Conservation (phyloP, 2,888 invertebrate species). For the Yponomeuta cagnagella region DNA sequence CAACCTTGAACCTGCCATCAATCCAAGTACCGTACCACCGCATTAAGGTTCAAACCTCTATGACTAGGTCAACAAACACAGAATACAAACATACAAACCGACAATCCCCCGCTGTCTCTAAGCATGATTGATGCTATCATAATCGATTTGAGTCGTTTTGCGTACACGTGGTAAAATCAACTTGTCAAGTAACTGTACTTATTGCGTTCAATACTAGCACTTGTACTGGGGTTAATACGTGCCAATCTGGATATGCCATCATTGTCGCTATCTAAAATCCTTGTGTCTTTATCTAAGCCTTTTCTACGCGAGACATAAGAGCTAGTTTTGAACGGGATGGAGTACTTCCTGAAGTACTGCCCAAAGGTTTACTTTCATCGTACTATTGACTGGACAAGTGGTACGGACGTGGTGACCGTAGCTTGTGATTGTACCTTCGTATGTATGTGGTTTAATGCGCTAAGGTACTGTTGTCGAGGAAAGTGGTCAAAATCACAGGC, state of each 20-base stretch:
- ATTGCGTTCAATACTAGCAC: too few relatives aligned
- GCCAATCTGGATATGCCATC: too few relatives aligned
- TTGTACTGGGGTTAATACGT: too few relatives aligned
- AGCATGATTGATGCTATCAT: neutral
- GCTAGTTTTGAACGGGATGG: neutral
- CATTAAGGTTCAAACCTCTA: neutral
- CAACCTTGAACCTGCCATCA: neutral
- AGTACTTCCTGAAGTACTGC: neutral
- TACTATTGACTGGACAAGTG: neutral
- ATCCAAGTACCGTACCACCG: neutral
- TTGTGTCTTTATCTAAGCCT: neutral
- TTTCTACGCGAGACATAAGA: neutral
- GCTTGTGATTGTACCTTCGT: neutral
- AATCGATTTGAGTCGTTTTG: neutral
- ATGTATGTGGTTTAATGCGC: neutral
- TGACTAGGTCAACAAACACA: neutral
- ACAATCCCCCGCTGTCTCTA: neutral
- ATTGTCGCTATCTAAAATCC: neutral
- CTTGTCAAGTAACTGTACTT: too few relatives aligned
- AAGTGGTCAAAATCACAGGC: neutral
- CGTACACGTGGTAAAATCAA: neutral
- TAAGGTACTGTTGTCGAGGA: neutral
- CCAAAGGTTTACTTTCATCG: neutral
- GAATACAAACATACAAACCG: constrained; percentile 2
- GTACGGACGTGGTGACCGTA: constrained; percentile 1